These are phyloP conservation scores for Orgyia antiqua DNA, from an alignment of 2,888 invertebrate species.

Conservation along the genomic window DNA sequence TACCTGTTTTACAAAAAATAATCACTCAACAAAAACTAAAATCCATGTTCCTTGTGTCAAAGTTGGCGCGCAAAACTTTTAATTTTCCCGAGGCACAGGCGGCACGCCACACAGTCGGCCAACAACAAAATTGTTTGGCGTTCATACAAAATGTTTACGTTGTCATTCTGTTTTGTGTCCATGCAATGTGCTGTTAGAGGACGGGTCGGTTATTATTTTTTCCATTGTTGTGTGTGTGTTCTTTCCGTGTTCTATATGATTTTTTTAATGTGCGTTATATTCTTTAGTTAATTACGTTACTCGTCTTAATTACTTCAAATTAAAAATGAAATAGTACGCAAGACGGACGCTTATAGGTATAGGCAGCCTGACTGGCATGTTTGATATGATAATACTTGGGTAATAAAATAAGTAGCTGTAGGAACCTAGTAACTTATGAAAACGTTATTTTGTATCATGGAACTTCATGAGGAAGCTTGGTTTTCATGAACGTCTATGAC, in stretches of 20 bases:
- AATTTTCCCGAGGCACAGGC: constrained; percentile 35
- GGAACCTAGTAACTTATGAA: too few relatives aligned
- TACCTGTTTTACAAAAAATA: constrained; percentile 11
- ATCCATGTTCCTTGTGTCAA: constrained; percentile 26
- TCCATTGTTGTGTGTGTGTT: constrained; percentile 9
- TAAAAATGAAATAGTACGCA: too few relatives aligned
- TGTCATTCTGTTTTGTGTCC: constrained; percentile 23
- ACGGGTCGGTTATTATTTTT: constrained; percentile 21
- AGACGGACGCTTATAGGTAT: too few relatives aligned
- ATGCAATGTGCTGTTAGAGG: constrained; percentile 26
- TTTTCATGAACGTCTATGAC: too few relatives aligned
- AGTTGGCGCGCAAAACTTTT: constrained; percentile 35
- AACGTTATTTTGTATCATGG: too few relatives aligned
- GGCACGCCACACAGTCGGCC: constrained; percentile 37
- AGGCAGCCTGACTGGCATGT: too few relatives aligned
- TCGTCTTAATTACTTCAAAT: too few relatives aligned
- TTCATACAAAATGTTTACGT: constrained; percentile 27
- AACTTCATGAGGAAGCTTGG: too few relatives aligned
- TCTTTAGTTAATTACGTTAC: too few relatives aligned
- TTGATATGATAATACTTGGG: too few relatives aligned
- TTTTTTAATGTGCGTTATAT: not conserved
- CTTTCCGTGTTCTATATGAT: constrained; percentile 9
- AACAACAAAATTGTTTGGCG: constrained; percentile 41
- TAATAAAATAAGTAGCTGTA: too few relatives aligned
- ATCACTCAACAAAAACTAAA: constrained; percentile 16